Evolutionary conservation across 1,140 invertebrate genomes (phyloP).

Genomic region (Aphidius gifuensis): DNA sequence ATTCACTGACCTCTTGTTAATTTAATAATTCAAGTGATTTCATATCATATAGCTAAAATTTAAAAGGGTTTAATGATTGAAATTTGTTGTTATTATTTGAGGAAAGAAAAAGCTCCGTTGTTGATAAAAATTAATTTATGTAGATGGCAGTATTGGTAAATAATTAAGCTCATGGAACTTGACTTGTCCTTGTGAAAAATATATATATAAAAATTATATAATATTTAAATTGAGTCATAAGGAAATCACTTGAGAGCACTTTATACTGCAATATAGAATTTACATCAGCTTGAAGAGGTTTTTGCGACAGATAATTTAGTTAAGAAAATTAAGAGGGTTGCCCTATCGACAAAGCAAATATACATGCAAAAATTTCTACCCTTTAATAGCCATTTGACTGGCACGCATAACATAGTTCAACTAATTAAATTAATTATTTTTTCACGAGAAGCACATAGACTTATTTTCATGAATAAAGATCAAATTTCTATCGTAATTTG

Average conservation of each 20-base stretch:
- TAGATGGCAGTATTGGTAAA: too few species aligned
- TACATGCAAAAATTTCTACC: constrained; percentile 1
- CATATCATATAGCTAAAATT: too few species aligned
- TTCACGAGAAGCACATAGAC: constrained; percentile 20
- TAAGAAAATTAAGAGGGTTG: neutral
- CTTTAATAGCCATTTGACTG: constrained; percentile 12
- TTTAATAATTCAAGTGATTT: constrained; percentile 20
- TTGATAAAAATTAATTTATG: too few species aligned
- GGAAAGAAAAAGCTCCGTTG: too few species aligned
- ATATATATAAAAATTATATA: too few species aligned
- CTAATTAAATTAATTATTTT: constrained; percentile 38
- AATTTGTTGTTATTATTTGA: too few species aligned
- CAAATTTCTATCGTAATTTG: too few species aligned
- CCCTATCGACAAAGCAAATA: neutral
- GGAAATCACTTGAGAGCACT: constrained; percentile 10
- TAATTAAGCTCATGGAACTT: too few species aligned
- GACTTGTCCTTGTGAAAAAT: too few species aligned
- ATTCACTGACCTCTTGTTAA: neutral
- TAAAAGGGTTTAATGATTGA: too few species aligned
- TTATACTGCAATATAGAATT: constrained; percentile 10
- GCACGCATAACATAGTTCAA: constrained; percentile 20
- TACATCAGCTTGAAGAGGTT: constrained; percentile 5
- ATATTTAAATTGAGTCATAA: too few species aligned
- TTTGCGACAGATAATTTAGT: neutral
- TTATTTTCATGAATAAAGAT: too few species aligned